These are phyloP conservation scores for Melanargia galathea DNA, from an alignment of 2,888 invertebrate species.

Conservation along the genomic window DNA sequence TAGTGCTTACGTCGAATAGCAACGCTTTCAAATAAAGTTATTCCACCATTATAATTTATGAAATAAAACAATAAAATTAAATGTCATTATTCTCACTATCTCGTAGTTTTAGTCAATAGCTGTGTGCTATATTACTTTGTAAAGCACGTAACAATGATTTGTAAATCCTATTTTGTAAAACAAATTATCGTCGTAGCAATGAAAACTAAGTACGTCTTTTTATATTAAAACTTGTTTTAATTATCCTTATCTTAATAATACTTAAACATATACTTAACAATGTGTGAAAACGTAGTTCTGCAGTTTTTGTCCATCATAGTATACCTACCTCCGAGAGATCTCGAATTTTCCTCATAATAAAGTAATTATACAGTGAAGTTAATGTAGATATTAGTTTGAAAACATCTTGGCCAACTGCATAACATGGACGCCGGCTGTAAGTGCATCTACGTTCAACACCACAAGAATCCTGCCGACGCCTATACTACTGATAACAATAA, in stretches of 20 bases:
- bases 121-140: too few relatives aligned
- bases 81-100: too few relatives aligned
- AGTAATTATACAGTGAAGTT: background rate
- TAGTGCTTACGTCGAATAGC: too few relatives aligned
- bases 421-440: background rate
- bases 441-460: background rate
- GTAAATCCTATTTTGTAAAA: too few relatives aligned
- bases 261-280: conserved; percentile 4
- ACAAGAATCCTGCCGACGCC: background rate
- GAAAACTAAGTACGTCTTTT: conserved; percentile 1
- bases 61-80: too few relatives aligned
- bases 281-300: background rate
- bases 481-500: too few relatives aligned
- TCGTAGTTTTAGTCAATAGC: too few relatives aligned
- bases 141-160: too few relatives aligned
- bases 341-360: background rate
- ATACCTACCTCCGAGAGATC: background rate
- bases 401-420: background rate
- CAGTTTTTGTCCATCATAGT: conserved; percentile 1
- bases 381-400: background rate
- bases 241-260: conserved; percentile 6
- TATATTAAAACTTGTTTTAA: conserved; percentile 2
- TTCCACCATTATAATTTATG: too few relatives aligned
- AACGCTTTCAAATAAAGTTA: too few relatives aligned
- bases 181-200: background rate